These are phyloP conservation scores for Phylloscopus trochilus DNA, from an alignment of 2,113 vertebrate species.

Conservation along the genomic window DNA sequence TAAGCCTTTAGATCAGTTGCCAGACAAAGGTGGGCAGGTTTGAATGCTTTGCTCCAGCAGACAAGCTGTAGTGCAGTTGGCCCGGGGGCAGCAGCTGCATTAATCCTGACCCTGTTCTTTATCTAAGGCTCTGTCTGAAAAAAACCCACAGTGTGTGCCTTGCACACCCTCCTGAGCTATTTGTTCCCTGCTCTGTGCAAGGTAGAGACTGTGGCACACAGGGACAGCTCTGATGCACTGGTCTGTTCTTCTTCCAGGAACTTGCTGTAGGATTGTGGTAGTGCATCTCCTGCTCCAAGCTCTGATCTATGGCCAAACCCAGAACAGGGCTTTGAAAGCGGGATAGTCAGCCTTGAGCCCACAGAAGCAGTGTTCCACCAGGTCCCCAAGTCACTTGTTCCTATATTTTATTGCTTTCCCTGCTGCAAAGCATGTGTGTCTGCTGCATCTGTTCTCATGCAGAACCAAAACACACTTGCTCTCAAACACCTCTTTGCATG, in stretches of 20 bases:
- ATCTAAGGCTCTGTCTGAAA: neutral
- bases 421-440: neutral
- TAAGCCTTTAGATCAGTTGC: constrained; percentile 19
- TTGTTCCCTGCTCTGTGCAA: neutral
- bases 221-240: neutral
- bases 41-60: neutral
- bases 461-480: neutral
- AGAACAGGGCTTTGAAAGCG: neutral
- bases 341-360: neutral
- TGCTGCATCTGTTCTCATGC: neutral
- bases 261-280: neutral
- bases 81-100: constrained; percentile 34
- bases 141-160: neutral
- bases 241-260: neutral
- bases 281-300: neutral
- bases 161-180: neutral
- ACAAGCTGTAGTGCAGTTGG: constrained; percentile 34
- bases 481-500: neutral
- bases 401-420: neutral
- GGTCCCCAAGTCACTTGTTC: neutral
- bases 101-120: constrained; percentile 41
- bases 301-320: neutral
- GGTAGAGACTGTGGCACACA: neutral
- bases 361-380: neutral
- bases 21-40: constrained; percentile 38